phyloP scores from a whole-genome alignment of 1,140 invertebrate species.

The Littorina saxatilis region DNA sequence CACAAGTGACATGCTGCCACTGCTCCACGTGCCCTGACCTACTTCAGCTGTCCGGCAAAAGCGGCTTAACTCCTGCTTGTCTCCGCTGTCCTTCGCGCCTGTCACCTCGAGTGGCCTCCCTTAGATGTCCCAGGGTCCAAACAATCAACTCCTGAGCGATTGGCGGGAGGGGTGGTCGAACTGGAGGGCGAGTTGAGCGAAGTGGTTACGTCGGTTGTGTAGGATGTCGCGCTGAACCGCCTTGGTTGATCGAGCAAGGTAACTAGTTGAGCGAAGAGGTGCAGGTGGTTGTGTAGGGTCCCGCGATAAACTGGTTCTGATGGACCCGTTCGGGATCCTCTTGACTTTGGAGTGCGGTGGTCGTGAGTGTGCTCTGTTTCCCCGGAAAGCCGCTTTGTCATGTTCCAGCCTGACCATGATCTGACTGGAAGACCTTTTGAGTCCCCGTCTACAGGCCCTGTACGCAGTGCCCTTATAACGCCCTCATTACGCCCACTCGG shows the following conservation, averaged over 20 bases:
- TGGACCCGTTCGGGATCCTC: background rate
- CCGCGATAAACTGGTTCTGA: background rate
- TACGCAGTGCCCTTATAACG: too few relatives aligned
- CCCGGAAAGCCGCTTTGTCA: conserved; percentile 11
- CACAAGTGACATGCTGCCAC: background rate
- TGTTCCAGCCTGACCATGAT: conserved; percentile 16
- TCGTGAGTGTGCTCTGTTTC: conserved; percentile 21
- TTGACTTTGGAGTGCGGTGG: conserved; percentile 19
- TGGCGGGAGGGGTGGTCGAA: background rate
- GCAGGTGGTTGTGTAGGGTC: background rate
- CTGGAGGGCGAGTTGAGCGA: too few relatives aligned
- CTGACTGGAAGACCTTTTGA: conserved; percentile 23
- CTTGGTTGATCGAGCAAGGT: too few relatives aligned
- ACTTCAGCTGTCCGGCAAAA: conserved; percentile 24
- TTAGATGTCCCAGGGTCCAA: conserved; percentile 22
- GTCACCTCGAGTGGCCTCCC: conserved; percentile 26
- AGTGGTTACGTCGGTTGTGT: background rate
- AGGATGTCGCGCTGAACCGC: background rate
- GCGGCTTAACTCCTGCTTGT: conserved; percentile 26
- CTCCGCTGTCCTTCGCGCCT: conserved; percentile 9
- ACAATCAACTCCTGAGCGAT: conserved; percentile 26
- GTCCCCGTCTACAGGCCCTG: too few relatives aligned
- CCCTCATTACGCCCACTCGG: too few relatives aligned
- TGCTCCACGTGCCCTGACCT: background rate
- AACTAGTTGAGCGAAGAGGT: background rate